phyloP scores from a whole-genome alignment of 2,797 vertebrate genomes.

The Macropodus opercularis region DNA sequence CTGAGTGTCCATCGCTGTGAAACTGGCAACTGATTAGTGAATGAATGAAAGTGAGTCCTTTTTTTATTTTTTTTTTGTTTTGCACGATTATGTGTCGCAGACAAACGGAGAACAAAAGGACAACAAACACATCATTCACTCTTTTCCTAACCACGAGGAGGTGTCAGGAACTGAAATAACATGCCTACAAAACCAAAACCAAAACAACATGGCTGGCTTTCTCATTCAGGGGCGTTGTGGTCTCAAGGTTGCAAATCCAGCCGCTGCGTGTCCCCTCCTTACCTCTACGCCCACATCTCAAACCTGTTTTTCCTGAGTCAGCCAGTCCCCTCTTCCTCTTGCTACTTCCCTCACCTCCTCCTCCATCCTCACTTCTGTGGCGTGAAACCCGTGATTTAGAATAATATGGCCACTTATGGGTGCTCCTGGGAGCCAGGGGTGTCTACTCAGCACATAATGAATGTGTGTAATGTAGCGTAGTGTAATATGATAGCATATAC shows the following conservation, averaged over 20 bases:
- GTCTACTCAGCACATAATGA: conserved; percentile 83
- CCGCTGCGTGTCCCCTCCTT: conserved; percentile 22
- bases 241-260: conserved; percentile 45
- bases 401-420: conserved; percentile 80
- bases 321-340: conserved; percentile 43
- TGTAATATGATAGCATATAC: conserved; percentile 81
- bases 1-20: conserved; percentile 36
- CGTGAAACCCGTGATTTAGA: conserved; percentile 79
- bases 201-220: conserved; percentile 30
- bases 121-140: conserved; percentile 27
- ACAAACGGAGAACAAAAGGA: conserved; percentile 23
- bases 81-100: conserved; percentile 17
- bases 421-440: conserved; percentile 78
- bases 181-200: conserved; percentile 33
- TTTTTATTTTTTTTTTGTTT: conserved; percentile 11
- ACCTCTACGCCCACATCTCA: conserved; percentile 32
- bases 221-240: conserved; percentile 5
- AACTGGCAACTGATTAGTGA: conserved; percentile 49
- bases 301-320: conserved; percentile 57
- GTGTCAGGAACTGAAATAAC: conserved; percentile 34
- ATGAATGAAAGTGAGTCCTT: conserved; percentile 29
- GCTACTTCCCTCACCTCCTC: conserved; percentile 48
- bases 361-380: conserved; percentile 61
- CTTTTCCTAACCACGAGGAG: conserved; percentile 33
- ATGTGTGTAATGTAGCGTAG: conserved; percentile 83